Evolutionary conservation across 2,888 invertebrate genomes (phyloP).

Genomic region (Sphecodes monilicornis): DNA sequence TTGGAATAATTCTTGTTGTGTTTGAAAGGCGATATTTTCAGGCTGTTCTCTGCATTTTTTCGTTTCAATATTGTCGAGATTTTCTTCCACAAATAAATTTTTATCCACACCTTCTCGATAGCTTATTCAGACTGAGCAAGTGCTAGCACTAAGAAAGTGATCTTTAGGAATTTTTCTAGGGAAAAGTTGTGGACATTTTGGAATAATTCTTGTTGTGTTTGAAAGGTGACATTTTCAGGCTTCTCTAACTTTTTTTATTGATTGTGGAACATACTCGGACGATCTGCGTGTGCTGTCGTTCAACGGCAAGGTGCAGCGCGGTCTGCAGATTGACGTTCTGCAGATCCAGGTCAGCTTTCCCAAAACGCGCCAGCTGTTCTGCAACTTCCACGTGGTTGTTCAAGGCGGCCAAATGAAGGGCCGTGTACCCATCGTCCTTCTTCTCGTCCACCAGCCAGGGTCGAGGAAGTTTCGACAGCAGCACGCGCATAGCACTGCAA

Average conservation of each 20-base stretch:
- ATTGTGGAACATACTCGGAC: slow-evolving; percentile 88
- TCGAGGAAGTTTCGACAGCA: slow-evolving; percentile 95
- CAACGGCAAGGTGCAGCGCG: slow-evolving; percentile 96
- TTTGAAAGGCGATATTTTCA: no score
- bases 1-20: no score
- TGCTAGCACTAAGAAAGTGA: background rate
- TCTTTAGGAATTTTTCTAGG: background rate
- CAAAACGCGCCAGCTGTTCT: slow-evolving; percentile 93
- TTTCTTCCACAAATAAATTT: no score
- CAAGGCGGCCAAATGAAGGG: slow-evolving; percentile 96
- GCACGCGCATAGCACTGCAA: slow-evolving; percentile 96
- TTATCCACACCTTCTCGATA: no score
- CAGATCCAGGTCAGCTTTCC: slow-evolving; percentile 96
- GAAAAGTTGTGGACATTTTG: background rate
- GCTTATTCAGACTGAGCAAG: no score
- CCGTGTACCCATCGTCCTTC: slow-evolving; percentile 99
- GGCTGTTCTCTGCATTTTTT: no score
- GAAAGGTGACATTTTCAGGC: background rate
- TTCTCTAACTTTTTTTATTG: background rate
- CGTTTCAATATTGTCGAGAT: no score
- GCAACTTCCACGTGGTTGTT: slow-evolving; percentile 99
- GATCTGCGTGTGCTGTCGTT: slow-evolving; percentile 98
- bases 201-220: background rate
- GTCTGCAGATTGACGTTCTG: slow-evolving; percentile 98
- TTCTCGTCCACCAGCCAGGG: slow-evolving; percentile 99